Evolutionary conservation across 2,888 invertebrate genomes (phyloP), one percentile per base, ranked within the genome.

Genomic region (Hemaris fuciformis): DNA sequence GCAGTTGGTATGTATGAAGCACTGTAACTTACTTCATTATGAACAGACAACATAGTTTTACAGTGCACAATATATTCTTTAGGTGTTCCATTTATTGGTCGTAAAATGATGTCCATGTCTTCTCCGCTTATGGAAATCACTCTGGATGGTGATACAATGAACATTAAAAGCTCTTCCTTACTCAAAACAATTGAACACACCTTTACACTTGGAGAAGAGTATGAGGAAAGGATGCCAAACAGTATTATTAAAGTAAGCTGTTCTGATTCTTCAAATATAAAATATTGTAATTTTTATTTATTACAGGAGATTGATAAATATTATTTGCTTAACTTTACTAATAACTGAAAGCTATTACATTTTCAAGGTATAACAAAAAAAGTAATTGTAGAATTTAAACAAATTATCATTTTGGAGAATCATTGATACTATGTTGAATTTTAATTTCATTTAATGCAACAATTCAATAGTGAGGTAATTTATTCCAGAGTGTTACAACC

Each of bases 71-170:
- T 41, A n/a, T 46, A 15, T 46, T 57, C 79, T 71, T 23, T 64
- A 95, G 95, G 95, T 68, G 94, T 95, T 0, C 95, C 95, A 43
- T 95, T 89, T 68, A 87, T 95, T 76, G 93, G 94, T 0, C 88
- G 95, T 64, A 95, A 94, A 87, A 94, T 95, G 93, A 94, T 95
- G 94, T 74, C 87, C 20, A 83, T 93, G 75, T 91, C 94, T 43
- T 94, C 93, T 63, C 95, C 95, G 4, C 75, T 90, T 2, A 85
- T 95, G 87, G 94, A 94, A 81, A 94, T 95, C 25, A 77, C 80
- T 18, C 69, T 88, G 48, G 93, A 94, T 46, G 93, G 88, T 59
- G 94, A 94, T 2, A 83, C 82, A 56, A 95, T 94, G 94, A 91
- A 87, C 0, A 93, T 95, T 25, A 94, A 93, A 67, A 93, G 89